Conservation (phyloP, 2,888 invertebrate species). For the Drymonia ruficornis region DNA sequence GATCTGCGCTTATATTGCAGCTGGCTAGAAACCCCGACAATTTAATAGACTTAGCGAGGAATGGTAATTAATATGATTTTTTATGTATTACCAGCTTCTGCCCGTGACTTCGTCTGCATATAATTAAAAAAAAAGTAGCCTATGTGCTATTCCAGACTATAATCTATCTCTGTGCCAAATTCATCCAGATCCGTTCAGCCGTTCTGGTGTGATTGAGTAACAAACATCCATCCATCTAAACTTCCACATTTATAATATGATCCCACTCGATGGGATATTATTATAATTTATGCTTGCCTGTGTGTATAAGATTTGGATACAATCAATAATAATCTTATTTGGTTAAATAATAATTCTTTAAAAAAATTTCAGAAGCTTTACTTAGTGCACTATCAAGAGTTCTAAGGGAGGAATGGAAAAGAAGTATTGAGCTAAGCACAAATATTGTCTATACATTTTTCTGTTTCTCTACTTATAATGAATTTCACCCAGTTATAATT, state of each 20-base stretch:
- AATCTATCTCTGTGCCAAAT: too few relatives aligned
- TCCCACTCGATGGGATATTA: too few relatives aligned
- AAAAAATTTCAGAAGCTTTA: slow-evolving; percentile 90
- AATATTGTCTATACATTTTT: slow-evolving; percentile 99
- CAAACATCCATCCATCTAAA: too few relatives aligned
- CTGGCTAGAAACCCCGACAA: slow-evolving; percentile 97
- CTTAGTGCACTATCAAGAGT: slow-evolving; percentile 98
- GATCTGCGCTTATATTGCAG: slow-evolving; percentile 95
- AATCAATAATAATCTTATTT: slow-evolving; percentile 3
- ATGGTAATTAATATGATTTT: slow-evolving; percentile 84
- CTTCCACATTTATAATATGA: too few relatives aligned
- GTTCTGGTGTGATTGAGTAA: too few relatives aligned
- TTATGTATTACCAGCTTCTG: too few relatives aligned
- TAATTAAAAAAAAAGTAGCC: too few relatives aligned
- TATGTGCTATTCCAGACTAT: too few relatives aligned
- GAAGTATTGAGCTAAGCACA: slow-evolving; percentile 97
- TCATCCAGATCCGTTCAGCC: too few relatives aligned
- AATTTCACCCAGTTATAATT: slow-evolving; percentile 97
- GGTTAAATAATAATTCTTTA: not conserved
- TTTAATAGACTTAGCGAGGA: slow-evolving; percentile 95
- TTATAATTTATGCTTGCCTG: not conserved
- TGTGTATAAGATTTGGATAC: too few relatives aligned
- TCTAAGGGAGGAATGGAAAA: slow-evolving; percentile 98
- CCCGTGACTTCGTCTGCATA: too few relatives aligned
- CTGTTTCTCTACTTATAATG: slow-evolving; percentile 97